These are phyloP conservation scores for Ceratina australensis DNA, from an alignment of 1,140 invertebrate species.

Conservation along the genomic window DNA sequence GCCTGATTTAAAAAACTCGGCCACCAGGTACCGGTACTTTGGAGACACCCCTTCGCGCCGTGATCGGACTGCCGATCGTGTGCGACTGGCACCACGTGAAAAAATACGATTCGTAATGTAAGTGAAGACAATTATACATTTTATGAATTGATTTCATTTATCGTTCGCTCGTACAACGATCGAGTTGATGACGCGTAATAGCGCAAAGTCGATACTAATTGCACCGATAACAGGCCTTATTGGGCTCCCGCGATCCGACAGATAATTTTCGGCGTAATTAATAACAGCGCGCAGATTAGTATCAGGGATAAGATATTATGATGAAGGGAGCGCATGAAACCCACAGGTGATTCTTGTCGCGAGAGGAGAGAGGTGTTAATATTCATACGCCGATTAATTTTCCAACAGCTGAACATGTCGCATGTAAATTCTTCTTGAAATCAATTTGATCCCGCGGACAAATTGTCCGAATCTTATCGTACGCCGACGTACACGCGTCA, in stretches of 20 bases:
- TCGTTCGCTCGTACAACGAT: too few species aligned
- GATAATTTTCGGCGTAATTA: slow-evolving; percentile 37
- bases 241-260: neutral
- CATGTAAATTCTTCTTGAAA: neutral
- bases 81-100: neutral
- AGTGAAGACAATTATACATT: too few species aligned
- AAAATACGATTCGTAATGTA: too few species aligned
- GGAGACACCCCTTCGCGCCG: slow-evolving; percentile 21
- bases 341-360: slow-evolving; percentile 19
- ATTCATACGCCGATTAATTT: slow-evolving; percentile 33
- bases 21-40: slow-evolving; percentile 22
- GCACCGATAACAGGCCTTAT: neutral
- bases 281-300: slow-evolving; percentile 8
- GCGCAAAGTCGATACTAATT: slow-evolving; percentile 15
- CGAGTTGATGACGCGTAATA: neutral
- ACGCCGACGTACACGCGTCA: too few species aligned
- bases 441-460: neutral
- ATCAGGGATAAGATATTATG: slow-evolving; percentile 23
- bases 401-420: neutral
- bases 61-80: slow-evolving; percentile 31
- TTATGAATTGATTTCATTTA: too few species aligned
- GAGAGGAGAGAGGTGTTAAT: slow-evolving; percentile 24
- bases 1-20: slow-evolving; percentile 20
- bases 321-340: slow-evolving; percentile 16
- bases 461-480: neutral